Conservation (phyloP, 2,113 vertebrate species). For the Corythaixoides concolor region DNA sequence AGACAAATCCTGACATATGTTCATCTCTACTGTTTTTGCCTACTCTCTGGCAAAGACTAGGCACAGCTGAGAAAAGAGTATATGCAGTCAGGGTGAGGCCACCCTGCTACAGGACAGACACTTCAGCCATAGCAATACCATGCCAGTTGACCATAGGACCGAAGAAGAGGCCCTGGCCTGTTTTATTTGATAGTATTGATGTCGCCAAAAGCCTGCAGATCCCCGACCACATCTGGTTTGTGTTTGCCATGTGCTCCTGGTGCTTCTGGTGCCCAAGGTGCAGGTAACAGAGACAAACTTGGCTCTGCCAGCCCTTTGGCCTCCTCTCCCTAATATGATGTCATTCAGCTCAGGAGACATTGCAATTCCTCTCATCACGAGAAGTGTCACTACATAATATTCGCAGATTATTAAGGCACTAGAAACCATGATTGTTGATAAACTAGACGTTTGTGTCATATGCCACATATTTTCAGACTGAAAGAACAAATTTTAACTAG, state of each 20-base stretch:
- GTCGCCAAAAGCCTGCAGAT: neutral
- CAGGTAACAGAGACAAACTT: neutral
- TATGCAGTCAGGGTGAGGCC: neutral
- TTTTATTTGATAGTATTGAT: neutral
- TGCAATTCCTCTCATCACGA: neutral
- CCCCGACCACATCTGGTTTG: neutral
- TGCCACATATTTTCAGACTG: neutral
- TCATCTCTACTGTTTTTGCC: neutral
- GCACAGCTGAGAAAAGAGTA: neutral
- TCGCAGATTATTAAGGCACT: neutral
- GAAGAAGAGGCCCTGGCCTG: neutral
- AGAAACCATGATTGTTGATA: neutral
- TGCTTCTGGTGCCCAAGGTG: neutral
- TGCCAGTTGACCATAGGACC: neutral
- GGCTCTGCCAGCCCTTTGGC: neutral
- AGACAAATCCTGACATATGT: neutral
- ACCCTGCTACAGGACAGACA: neutral
- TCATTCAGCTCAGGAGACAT: neutral
- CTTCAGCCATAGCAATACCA: neutral
- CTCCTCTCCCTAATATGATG: neutral
- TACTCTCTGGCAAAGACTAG: neutral
- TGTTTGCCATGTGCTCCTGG: neutral
- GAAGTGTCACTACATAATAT: neutral
- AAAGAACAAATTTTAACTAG: constrained; percentile 7
- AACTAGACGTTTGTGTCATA: neutral